These are phyloP conservation scores for Chondrilla cf. caribensis DNA, from an alignment of 37 sponge, comb jelly and placozoan genomes.

Conservation along the genomic window DNA sequence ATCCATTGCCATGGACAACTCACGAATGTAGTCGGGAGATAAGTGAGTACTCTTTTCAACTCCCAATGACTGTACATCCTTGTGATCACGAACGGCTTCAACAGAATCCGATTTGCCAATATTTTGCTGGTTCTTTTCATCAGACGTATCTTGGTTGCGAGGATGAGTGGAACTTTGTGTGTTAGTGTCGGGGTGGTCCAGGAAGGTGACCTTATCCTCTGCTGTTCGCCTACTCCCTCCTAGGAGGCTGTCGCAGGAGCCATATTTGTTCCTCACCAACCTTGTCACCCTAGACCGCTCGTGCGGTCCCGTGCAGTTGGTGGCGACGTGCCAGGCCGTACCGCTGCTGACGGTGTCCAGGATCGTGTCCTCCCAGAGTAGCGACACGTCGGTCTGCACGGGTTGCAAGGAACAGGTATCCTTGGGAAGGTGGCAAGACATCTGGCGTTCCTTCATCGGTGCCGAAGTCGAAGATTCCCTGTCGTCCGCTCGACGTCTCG, in stretches of 20 bases:
- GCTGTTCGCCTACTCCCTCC: background rate
- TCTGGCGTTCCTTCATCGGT: background rate
- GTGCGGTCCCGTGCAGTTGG: background rate
- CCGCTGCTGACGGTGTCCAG: conserved; percentile 32
- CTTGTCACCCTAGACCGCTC: background rate
- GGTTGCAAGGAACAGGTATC: background rate
- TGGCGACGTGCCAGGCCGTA: conserved; percentile 19
- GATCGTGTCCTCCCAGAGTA: conserved; percentile 33
- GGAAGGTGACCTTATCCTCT: background rate
- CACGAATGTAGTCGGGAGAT: conserved; percentile 2
- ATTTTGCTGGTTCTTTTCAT: background rate
- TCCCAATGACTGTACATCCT: background rate
- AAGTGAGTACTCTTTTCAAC: background rate
- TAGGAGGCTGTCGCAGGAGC: background rate
- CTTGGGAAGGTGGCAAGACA: background rate
- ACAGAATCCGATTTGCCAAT: too few species aligned
- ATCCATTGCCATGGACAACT: conserved; percentile 28
- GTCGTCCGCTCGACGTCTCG: background rate
- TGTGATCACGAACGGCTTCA: too few species aligned
- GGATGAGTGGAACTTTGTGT: background rate
- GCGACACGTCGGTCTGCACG: conserved; percentile 8
- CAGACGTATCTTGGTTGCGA: background rate
- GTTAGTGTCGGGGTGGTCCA: background rate
- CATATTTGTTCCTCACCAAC: background rate
- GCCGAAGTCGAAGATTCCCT: background rate